Evolutionary conservation across 2,113 vertebrate genomes (phyloP).

Genomic region (Columbina picui): DNA sequence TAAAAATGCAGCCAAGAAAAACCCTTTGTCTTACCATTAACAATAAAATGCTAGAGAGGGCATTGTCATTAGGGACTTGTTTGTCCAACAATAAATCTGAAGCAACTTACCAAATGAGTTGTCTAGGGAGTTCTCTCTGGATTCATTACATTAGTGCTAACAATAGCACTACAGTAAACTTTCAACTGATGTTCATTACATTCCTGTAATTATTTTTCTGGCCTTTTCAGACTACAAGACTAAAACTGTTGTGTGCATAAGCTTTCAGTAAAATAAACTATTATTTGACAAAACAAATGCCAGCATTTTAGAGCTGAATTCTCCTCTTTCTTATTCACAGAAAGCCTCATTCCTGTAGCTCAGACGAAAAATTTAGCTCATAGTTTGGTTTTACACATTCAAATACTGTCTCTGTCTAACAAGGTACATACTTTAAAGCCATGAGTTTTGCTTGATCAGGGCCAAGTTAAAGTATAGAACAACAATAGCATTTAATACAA

Average conservation of each 20-base stretch:
- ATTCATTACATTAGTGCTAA: not conserved
- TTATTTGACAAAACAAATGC: not conserved
- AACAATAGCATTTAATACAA: not conserved
- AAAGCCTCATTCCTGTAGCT: not conserved
- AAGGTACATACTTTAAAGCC: not conserved
- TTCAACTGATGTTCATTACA: not conserved
- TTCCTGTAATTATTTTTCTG: not conserved
- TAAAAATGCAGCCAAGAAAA: not conserved
- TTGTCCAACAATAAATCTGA: conserved; percentile 25
- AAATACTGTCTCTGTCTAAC: not conserved
- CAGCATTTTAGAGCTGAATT: not conserved
- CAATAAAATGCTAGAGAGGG: not conserved
- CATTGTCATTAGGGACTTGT: not conserved
- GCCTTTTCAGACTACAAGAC: not conserved
- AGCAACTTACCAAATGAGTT: conserved; percentile 1
- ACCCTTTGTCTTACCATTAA: not conserved
- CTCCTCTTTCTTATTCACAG: not conserved
- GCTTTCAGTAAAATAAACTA: not conserved
- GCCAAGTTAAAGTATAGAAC: not conserved
- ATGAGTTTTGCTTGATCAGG: not conserved
- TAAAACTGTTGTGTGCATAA: not conserved
- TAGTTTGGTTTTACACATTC: not conserved
- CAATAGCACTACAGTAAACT: not conserved
- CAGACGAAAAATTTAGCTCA: not conserved
- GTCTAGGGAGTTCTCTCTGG: not conserved